Percentiles rank a stretch among this genome's conserved stretches.
Evolutionary conservation across 2,113 vertebrate genomes (phyloP).

Genomic region (Hippocampus comes): DNA sequence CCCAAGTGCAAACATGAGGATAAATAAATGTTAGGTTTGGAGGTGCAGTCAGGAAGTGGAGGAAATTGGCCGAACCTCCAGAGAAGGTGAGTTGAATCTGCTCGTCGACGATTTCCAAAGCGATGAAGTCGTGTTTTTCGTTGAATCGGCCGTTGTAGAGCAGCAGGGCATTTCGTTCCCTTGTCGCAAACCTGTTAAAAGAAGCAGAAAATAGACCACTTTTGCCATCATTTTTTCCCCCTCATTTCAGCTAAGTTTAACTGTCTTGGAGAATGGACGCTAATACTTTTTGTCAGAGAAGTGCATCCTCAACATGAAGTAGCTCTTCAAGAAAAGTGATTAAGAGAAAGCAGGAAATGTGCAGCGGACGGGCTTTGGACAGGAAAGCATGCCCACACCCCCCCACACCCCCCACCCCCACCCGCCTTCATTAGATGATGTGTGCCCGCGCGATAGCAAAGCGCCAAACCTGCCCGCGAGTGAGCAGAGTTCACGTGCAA

Average conservation of each 20-base stretch:
- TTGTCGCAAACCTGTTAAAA: slow-evolving; percentile 84
- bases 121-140: slow-evolving; percentile 95
- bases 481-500: slow-evolving; percentile 19
- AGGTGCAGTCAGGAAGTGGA: not conserved
- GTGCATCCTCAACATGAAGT: not conserved
- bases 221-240: no score
- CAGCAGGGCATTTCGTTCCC: slow-evolving; percentile 84
- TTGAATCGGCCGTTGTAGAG: slow-evolving; percentile 97
- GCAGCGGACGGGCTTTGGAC: not conserved
- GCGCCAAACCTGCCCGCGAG: slow-evolving; percentile 8
- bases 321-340: slow-evolving; percentile 41
- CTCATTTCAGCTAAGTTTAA: no score
- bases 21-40: not conserved
- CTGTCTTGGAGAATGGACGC: no score
- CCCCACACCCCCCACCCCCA: not conserved
- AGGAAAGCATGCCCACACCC: not conserved
- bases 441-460: not conserved
- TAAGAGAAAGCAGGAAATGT: slow-evolving; percentile 37
- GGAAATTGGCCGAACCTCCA: slow-evolving; percentile 76
- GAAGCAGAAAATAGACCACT: not conserved
- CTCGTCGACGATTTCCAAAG: slow-evolving; percentile 90
- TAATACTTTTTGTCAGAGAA: not conserved
- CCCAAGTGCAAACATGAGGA: not conserved
- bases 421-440: slow-evolving; percentile 9
- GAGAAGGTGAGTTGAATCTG: slow-evolving; percentile 98